These are phyloP conservation scores for Timema podura DNA, from an alignment of 2,888 invertebrate genomes.

Conservation along the genomic window DNA sequence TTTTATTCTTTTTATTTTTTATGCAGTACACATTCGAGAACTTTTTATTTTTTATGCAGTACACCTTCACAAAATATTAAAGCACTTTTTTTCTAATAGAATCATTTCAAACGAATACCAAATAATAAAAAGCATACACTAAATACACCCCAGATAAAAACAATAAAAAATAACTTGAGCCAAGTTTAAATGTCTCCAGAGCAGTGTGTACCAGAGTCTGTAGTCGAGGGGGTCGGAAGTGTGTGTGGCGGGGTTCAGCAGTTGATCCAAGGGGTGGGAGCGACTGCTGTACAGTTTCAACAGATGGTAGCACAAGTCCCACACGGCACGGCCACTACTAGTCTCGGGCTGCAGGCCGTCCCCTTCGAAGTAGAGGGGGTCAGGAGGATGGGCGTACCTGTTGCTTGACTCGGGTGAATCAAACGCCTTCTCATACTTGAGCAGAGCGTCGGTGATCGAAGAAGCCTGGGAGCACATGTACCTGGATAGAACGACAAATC, in stretches of 20 bases:
- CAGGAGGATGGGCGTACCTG: slow-evolving; percentile 42
- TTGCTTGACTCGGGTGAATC: slow-evolving; percentile 29
- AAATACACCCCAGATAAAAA: too few species aligned
- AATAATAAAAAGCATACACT: too few species aligned
- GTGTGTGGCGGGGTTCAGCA: slow-evolving; percentile 70
- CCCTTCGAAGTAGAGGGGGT: slow-evolving; percentile 40
- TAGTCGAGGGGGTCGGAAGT: slow-evolving; percentile 80
- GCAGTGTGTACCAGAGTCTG: slow-evolving; percentile 58
- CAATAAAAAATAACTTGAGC: too few species aligned
- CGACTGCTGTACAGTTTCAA: slow-evolving; percentile 69
- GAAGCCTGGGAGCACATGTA: slow-evolving; percentile 67
- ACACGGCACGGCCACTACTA: slow-evolving; percentile 40
- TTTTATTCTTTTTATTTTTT: too few species aligned
- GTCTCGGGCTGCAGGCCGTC: slow-evolving; percentile 32
- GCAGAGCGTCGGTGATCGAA: slow-evolving; percentile 66
- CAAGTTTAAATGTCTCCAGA: not conserved
- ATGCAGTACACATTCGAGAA: too few species aligned
- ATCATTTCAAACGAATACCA: too few species aligned
- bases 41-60: too few species aligned
- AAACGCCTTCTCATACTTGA: slow-evolving; percentile 68
- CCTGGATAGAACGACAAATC: slow-evolving; percentile 43
- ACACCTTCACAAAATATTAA: too few species aligned
- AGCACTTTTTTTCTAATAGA: too few species aligned
- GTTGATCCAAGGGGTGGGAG: slow-evolving; percentile 59
- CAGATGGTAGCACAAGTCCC: slow-evolving; percentile 78